These are phyloP conservation scores for Campoletis raptor DNA, from an alignment of 2,888 invertebrate species.

Conservation along the genomic window DNA sequence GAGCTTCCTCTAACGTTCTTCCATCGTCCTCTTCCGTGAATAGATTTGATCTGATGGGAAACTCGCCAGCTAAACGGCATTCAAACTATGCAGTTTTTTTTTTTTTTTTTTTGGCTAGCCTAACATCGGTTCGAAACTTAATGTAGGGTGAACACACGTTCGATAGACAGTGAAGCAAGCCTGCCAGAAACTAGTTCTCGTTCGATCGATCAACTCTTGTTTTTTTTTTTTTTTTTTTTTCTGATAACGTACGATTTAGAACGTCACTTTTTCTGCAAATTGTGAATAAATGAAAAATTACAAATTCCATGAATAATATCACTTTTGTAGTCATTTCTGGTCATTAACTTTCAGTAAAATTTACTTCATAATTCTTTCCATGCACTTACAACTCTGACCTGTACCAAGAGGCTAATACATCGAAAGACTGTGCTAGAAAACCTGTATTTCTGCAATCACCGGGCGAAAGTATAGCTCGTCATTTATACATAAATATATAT, in stretches of 20 bases:
- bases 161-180: background rate
- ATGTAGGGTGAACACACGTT: background rate
- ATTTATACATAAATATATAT: background rate
- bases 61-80: constrained; percentile 49
- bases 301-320: background rate
- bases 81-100: background rate
- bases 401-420: background rate
- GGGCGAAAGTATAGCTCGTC: background rate
- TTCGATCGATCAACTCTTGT: background rate
- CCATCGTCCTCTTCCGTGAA: background rate
- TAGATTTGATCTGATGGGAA: constrained; percentile 62
- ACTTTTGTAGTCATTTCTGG: background rate
- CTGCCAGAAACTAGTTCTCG: background rate
- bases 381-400: background rate
- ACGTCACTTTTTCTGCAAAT: background rate
- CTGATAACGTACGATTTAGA: background rate
- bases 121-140: constrained; percentile 13
- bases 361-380: background rate
- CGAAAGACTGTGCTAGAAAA: constrained; percentile 11
- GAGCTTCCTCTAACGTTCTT: constrained; percentile 37
- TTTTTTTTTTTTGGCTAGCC: background rate
- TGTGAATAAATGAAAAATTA: background rate
- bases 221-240: background rate
- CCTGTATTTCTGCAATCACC: background rate
- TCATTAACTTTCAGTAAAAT: background rate